Conservation (phyloP, 1,140 invertebrate genomes). For the Hirudo medicinalis region DNA sequence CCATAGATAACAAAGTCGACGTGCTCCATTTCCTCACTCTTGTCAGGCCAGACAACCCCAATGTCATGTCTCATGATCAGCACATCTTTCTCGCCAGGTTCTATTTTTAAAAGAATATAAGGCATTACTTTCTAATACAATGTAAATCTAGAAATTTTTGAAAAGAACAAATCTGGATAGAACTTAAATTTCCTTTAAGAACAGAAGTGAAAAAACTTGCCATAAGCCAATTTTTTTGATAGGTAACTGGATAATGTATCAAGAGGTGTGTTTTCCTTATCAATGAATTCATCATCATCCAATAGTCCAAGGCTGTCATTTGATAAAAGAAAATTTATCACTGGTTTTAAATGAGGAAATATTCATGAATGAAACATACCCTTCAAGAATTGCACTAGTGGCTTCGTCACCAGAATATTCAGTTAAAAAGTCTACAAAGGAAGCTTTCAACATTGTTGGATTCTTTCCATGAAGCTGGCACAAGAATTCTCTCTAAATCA, state of each 20-base stretch:
- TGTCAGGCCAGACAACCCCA: conserved; percentile 77
- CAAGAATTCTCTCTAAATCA: conserved; percentile 56
- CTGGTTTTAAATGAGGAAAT: conserved; percentile 4
- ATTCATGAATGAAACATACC: neutral
- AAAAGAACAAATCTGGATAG: neutral
- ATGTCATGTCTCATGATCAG: conserved; percentile 86
- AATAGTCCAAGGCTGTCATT: conserved; percentile 59
- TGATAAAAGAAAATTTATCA: conserved; percentile 21
- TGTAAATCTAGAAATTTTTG: neutral
- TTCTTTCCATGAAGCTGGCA: conserved; percentile 71
- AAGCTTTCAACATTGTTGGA: conserved; percentile 79
- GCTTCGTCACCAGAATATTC: conserved; percentile 55
- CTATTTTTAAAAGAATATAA: conserved; percentile 37
- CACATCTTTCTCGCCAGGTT: conserved; percentile 73
- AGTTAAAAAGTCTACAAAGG: conserved; percentile 62
- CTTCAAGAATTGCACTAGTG: conserved; percentile 3
- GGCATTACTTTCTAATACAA: neutral
- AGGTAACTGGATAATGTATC: conserved; percentile 79
- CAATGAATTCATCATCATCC: conserved; percentile 57
- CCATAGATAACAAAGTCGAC: conserved; percentile 86
- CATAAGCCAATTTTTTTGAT: conserved; percentile 66
- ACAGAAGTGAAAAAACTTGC: conserved; percentile 41
- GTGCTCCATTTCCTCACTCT: conserved; percentile 61
- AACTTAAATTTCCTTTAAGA: neutral
- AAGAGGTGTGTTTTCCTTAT: conserved; percentile 69